Conservation (phyloP, 2,888 invertebrate species). For the Apodemia duryi region DNA sequence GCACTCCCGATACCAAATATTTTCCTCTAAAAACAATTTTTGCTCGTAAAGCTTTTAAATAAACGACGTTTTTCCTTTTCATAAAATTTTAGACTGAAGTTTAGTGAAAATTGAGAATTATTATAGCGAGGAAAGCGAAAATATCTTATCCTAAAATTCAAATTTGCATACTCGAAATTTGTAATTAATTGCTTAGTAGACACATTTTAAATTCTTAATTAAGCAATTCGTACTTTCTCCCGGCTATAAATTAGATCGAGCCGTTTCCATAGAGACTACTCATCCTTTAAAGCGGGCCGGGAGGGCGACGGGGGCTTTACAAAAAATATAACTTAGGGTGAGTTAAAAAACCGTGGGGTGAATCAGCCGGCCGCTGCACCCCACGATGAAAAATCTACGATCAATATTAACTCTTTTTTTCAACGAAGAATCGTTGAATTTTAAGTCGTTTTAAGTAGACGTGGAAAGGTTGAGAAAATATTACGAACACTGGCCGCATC, state of each 20-base stretch:
- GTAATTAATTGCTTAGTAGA: constrained; percentile 75
- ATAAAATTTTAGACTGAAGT: constrained; percentile 52
- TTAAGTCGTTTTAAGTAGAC: constrained; percentile 66
- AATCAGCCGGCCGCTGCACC: constrained; percentile 80
- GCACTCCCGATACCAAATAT: constrained; percentile 3
- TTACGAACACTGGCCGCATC: constrained; percentile 35
- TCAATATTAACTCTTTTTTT: constrained; percentile 81
- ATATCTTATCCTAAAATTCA: constrained; percentile 41
- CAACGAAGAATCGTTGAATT: constrained; percentile 72
- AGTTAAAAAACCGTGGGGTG: constrained; percentile 80
- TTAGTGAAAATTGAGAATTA: constrained; percentile 34
- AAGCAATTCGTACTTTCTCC: constrained; percentile 79
- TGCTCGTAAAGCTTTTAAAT: constrained; percentile 13
- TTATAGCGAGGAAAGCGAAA: constrained; percentile 40
- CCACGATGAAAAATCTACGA: constrained; percentile 79
- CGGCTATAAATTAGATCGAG: constrained; percentile 79
- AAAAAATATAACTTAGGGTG: constrained; percentile 81
- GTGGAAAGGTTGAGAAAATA: constrained; percentile 30
- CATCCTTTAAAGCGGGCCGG: constrained; percentile 78
- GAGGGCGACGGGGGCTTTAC: constrained; percentile 63
- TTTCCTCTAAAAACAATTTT: constrained; percentile 15
- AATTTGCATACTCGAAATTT: constrained; percentile 58
- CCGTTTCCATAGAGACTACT: constrained; percentile 80
- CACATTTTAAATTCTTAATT: constrained; percentile 79
- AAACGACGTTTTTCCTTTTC: constrained; percentile 38